Evolutionary conservation across 2,888 invertebrate species (phyloP).

Genomic region (Phortica okadai): DNA sequence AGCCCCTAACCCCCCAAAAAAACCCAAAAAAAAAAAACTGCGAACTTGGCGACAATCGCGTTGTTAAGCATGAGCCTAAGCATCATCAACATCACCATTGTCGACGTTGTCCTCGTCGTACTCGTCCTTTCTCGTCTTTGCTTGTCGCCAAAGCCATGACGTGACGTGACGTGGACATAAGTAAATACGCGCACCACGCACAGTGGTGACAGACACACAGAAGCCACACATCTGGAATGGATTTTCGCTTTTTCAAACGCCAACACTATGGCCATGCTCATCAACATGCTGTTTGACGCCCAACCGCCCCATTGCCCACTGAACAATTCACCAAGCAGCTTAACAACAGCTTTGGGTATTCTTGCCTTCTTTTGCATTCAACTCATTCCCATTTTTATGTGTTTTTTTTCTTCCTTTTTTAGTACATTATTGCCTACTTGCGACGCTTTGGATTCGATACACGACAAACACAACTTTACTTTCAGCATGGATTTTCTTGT

Average conservation of each 20-base stretch:
- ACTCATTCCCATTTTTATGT: neutral
- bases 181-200: neutral
- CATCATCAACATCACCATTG: neutral
- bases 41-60: neutral
- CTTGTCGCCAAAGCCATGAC: neutral
- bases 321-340: neutral
- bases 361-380: conserved; percentile 3
- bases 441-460: conserved; percentile 25
- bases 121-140: neutral
- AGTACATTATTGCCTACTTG: conserved; percentile 1
- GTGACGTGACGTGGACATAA: neutral
- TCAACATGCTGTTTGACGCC: neutral
- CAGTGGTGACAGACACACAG: too few species aligned
- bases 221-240: neutral
- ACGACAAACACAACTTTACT: neutral
- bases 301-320: neutral
- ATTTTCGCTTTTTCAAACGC: neutral
- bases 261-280: too few species aligned
- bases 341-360: conserved; percentile 9
- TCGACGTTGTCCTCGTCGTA: neutral
- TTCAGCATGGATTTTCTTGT: neutral
- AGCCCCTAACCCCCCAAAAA: neutral
- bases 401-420: conserved; percentile 4
- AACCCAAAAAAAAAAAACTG: neutral
- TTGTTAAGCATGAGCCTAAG: neutral